Base-by-base conservation (phyloP, 23 tunicate genomes). In the Trididemnum clinides region DNA sequence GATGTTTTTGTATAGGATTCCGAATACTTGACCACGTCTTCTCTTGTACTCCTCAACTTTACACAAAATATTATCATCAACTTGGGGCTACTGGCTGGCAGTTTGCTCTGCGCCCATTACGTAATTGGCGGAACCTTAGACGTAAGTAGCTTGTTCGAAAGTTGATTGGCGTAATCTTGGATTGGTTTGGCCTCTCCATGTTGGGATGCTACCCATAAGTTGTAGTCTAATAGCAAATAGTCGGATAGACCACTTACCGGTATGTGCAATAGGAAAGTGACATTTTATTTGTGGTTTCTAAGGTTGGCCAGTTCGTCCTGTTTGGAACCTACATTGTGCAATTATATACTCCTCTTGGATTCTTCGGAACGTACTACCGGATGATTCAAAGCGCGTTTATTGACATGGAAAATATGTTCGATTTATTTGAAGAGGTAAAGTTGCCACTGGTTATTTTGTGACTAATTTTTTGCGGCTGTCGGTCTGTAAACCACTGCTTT, bases 381-480 rank as follows among this genome's bases (percentile, higher is more conserved):
- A 95, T 95, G 95, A 95, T 95, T 15, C 99, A 95, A 71, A 83
- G 90, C 49, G 84, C 85, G 59, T 90, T 95, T 64, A 95, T 90
- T 57, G 99, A 95, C 58, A 95, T 90, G 95, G 99, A 95, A 51
- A 95, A 95, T 57, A 90, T 95, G 95, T 90, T 95, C 34, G 99
- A 95, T n/a, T 84, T 95, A 2, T 95, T 95, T 44, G 83, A 90
- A 26, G 97, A 95, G 95, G 95, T 89, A 12, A 25, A 37, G 6
- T 70, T 28, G 6, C n/a, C n/a, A n/a, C n/a, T n/a, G n/a, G n/a
- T n/a, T n/a, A n/a, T n/a, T n/a, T n/a, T n/a, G n/a, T n/a, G n/a
- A n/a, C n/a, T n/a, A n/a, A n/a, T n/a, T n/a, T n/a, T n/a, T n/a
- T n/a, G n/a, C n/a, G n/a, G n/a, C n/a, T n/a, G n/a, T n/a, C n/a